Percentiles rank a stretch among this genome's conserved stretches.
These are phyloP conservation scores for Hybos culiciformis DNA, from an alignment of 2,888 invertebrate genomes.

Conservation along the genomic window DNA sequence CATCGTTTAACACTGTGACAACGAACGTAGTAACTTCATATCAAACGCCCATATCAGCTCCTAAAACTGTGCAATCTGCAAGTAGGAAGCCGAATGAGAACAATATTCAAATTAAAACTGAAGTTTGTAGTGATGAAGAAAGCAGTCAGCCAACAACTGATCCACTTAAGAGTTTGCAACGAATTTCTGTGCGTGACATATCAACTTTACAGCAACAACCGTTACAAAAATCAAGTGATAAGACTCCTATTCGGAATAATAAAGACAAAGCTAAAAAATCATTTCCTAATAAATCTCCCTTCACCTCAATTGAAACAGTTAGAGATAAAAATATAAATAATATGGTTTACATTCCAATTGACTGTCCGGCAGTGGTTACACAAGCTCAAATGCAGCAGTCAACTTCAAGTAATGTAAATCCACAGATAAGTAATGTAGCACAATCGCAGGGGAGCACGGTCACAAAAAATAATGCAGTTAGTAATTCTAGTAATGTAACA, in stretches of 20 bases:
- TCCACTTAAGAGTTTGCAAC: constrained; percentile 3
- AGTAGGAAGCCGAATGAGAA: no score
- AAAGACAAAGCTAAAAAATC: constrained; percentile 35
- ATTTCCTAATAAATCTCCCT: constrained; percentile 22
- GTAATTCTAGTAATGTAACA: constrained; percentile 5
- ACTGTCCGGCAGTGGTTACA: constrained; percentile 13
- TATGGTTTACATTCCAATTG: constrained; percentile 34
- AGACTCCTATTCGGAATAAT: no score
- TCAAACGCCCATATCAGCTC: neutral
- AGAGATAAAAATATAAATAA: constrained; percentile 21
- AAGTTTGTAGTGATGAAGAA: constrained; percentile 23
- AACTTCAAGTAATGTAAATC: constrained; percentile 14
- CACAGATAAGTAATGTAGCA: constrained; percentile 18
- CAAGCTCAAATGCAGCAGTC: constrained; percentile 17
- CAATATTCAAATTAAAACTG: constrained; percentile 26
- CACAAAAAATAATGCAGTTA: constrained; percentile 21
- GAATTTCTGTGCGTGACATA: constrained; percentile 2
- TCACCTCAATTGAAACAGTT: neutral
- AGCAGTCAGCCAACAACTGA: constrained; percentile 16
- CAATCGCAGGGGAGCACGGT: constrained; percentile 29
- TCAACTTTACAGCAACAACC: constrained; percentile 13
- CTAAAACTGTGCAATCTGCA: neutral
- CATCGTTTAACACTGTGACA: no score
- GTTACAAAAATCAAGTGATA: constrained; percentile 9
- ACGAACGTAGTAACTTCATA: no score